phyloP scores from a whole-genome alignment of 2,888 invertebrate species.

The Amorpha juglandis region DNA sequence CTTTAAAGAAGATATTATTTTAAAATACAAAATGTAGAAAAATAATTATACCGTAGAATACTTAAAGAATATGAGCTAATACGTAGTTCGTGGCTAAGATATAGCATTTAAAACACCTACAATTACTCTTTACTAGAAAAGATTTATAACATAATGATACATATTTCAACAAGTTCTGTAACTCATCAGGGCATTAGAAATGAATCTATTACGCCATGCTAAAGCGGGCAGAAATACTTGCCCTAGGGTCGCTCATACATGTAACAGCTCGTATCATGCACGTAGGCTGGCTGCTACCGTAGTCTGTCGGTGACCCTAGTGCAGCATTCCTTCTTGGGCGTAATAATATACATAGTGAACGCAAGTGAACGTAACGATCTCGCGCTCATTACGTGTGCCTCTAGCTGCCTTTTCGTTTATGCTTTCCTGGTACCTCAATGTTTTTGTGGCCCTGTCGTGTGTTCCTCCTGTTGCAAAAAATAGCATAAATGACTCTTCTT shows the following conservation, averaged over 20 bases:
- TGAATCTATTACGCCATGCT: conserved; percentile 17
- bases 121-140: neutral
- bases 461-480: no score
- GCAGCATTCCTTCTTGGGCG: conserved; percentile 78
- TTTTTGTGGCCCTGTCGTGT: neutral
- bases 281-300: conserved; percentile 66
- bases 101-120: neutral
- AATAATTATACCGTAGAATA: no score
- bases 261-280: conserved; percentile 27
- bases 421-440: conserved; percentile 50
- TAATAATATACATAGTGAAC: conserved; percentile 80
- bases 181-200: conserved; percentile 15
- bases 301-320: conserved; percentile 71
- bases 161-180: neutral
- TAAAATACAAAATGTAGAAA: no score
- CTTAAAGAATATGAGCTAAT: no score
- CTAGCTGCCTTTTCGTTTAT: conserved; percentile 56
- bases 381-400: conserved; percentile 70
- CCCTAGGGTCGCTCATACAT: conserved; percentile 55
- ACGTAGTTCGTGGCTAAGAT: neutral
- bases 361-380: conserved; percentile 66
- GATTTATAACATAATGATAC: conserved; percentile 3
- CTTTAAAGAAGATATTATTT: no score
- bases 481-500: no score
- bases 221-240: conserved; percentile 48